Evolutionary conservation across 2,888 invertebrate genomes (phyloP), one percentile per base, ranked within the genome.

Genomic region (Ennomos quercinarius): DNA sequence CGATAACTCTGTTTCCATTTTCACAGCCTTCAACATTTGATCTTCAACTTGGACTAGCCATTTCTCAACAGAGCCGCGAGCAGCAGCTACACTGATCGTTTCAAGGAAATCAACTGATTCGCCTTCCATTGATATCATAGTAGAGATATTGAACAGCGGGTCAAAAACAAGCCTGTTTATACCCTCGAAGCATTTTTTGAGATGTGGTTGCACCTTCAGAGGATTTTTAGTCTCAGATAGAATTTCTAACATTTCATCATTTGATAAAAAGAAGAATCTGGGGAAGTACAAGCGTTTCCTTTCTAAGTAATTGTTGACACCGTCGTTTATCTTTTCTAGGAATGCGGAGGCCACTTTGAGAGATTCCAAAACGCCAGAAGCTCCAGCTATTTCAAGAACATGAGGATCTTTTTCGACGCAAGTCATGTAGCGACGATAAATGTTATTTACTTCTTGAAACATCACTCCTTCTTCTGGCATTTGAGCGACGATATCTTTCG

Each of bases 181-280:
- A 47, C 96, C 97, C 88, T 97, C 97, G 81, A 98, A 98, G 84
- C 97, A 97, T 88, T 97, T 97, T 79, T 96, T 96, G 55, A 98
- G 87, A 90, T 97, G 97, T 0, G 97, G 97, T 83, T 97, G 97
- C 2, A 97, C 97, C 71, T 96, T 93, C 8, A 95, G 84, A 0
- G 97, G 97, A 80, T 97, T 96, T 87, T 97, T 97, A 1, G 97
- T 97, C 93, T 98, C 97, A 0, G 97, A 97, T 63, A 98, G 91
- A 72, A 98, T 97, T 86, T 98, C 97, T 70, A 98, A 90, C 94
- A 98, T 95, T 86, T 98, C 98, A 76, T 97, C 97, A 81, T 98
- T 98, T 8, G 98, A 98, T 59, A 98, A 91, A 79, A 98, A 98
- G 93, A 98, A 98, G 81, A 98, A 97, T 81, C 98, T 94, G 41